phyloP scores from a whole-genome alignment of 2,797 vertebrate genomes.

The Podarcis siculus region DNA sequence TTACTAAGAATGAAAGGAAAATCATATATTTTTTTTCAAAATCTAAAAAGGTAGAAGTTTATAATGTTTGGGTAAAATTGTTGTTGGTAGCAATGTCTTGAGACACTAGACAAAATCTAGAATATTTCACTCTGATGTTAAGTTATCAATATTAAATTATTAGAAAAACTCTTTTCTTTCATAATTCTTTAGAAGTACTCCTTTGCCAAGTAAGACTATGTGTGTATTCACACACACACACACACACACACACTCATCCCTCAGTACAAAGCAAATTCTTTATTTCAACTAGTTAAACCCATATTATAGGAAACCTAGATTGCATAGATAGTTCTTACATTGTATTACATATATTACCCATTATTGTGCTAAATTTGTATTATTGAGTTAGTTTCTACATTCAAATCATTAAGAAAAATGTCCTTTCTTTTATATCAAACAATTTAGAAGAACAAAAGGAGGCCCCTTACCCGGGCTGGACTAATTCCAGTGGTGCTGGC shows the following conservation, averaged over 20 bases:
- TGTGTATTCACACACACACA: too few species aligned
- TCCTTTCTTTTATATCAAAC: constrained; percentile 53
- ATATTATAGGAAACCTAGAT: constrained; percentile 53
- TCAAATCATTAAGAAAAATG: constrained; percentile 40
- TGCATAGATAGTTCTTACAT: background rate
- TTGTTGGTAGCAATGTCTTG: background rate
- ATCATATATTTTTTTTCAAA: background rate
- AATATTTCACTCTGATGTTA: background rate
- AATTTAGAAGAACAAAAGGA: constrained; percentile 67
- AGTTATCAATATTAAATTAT: background rate
- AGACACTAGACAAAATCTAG: background rate
- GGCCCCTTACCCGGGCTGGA: constrained; percentile 88
- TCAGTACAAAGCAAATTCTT: constrained; percentile 21
- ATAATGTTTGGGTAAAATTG: background rate
- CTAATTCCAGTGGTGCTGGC: constrained; percentile 82
- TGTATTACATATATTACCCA: background rate
- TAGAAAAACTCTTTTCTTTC: background rate
- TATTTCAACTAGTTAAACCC: constrained; percentile 48
- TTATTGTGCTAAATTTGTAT: background rate
- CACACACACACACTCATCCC: background rate
- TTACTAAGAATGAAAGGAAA: background rate
- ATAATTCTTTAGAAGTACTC: background rate
- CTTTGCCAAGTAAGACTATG: background rate
- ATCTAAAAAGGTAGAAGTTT: background rate
- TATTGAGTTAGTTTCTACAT: constrained; percentile 41